Conservation (phyloP, 2,797 vertebrate species). For the Myoxocephalus aenaeus region DNA sequence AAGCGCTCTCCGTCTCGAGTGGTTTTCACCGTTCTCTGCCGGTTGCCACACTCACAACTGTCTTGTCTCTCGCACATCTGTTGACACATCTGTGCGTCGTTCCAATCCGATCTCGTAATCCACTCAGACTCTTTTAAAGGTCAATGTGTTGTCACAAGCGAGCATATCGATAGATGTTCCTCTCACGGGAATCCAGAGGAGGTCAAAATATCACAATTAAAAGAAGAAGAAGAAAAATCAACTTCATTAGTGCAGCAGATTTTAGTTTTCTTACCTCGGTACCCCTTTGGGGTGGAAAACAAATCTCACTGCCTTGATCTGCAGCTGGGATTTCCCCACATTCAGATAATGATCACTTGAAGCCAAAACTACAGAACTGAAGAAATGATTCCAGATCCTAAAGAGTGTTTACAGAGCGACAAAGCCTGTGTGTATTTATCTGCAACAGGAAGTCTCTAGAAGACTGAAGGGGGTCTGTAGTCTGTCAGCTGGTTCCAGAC, state of each 20-base stretch:
- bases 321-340: conserved; percentile 28
- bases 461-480: not conserved
- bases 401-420: conserved; percentile 11
- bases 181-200: not conserved
- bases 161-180: not conserved
- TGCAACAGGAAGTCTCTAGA: conserved; percentile 10
- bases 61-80: not conserved
- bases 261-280: not conserved
- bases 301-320: conserved; percentile 15
- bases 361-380: not conserved
- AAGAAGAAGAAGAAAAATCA: not conserved
- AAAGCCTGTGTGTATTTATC: not conserved
- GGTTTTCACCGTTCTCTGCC: conserved; percentile 6
- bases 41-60: conserved; percentile 1
- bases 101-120: not conserved
- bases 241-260: not conserved
- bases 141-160: too few species aligned
- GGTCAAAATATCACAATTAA: not conserved
- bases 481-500: not conserved
- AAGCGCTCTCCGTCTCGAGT: conserved; percentile 35
- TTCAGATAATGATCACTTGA: conserved; percentile 45
- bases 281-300: not conserved
- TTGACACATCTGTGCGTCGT: not conserved
- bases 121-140: not conserved
- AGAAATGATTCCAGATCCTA: conserved; percentile 3